phyloP scores from a whole-genome alignment of 1,140 invertebrate genomes.

The Orchesella cincta region DNA sequence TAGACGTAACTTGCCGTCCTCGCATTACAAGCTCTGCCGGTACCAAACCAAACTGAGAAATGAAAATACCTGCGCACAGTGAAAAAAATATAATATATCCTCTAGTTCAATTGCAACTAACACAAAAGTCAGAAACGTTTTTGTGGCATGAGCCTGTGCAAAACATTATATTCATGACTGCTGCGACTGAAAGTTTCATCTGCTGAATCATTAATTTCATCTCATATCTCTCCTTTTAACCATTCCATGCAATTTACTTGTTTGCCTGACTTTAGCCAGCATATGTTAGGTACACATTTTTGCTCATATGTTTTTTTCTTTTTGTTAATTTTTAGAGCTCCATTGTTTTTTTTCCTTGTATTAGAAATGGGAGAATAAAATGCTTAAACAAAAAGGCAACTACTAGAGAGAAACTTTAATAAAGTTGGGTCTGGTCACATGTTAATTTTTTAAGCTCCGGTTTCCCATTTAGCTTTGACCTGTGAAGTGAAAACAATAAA shows the following conservation, averaged over 20 bases:
- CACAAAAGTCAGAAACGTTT: too few relatives aligned
- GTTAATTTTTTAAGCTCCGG: background rate
- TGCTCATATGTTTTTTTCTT: too few relatives aligned
- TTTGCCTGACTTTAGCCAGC: too few relatives aligned
- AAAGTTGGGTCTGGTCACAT: background rate
- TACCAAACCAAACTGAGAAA: too few relatives aligned
- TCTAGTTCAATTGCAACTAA: too few relatives aligned
- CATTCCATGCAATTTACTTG: background rate
- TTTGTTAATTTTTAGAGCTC: background rate
- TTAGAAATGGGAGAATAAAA: background rate
- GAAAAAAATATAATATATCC: too few relatives aligned
- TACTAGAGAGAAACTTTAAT: background rate
- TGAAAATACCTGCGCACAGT: too few relatives aligned
- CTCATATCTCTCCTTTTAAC: background rate
- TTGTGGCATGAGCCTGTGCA: too few relatives aligned
- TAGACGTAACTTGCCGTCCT: too few relatives aligned
- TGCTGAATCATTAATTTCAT: background rate
- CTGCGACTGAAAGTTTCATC: background rate
- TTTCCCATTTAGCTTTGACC: background rate
- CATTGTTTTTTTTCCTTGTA: background rate
- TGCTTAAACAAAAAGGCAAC: too few relatives aligned
- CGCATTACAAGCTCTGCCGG: too few relatives aligned
- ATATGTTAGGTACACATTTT: background rate
- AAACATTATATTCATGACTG: background rate
- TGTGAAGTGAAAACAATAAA: constrained; percentile 19